Evolutionary conservation across 2,797 vertebrate genomes (phyloP), one percentile per base, ranked within the genome.

Genomic region (Oryzias dopingdopingensis): DNA sequence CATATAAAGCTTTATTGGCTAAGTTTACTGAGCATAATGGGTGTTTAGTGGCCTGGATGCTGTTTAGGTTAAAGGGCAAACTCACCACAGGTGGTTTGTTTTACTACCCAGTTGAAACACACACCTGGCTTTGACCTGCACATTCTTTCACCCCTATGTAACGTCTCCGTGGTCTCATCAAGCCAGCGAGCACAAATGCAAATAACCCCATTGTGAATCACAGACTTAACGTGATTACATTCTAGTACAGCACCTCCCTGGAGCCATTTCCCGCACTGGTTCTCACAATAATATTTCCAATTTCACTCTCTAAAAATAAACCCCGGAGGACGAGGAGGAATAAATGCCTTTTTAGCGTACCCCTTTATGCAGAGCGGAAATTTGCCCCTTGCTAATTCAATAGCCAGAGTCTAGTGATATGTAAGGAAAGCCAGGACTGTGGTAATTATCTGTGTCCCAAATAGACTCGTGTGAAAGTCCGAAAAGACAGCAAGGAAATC

Each of bases 231-330:
- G 72, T 81, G 75, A 85, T 86, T 83, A 79, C 63, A 74, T 79
- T 81, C 67, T 77, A 57, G 70, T 53, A 46, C 54, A 3, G 20
- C 62, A 74, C 57, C 65, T 74, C 76, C 73, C 80, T 18, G 62
- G 69, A 79, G 79, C 61, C 53, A 42, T 72, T 76, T 78, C 65
- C 68, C 43, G 18, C 66, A 74, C 66, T 59, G 71, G 65, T 61
- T 78, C 70, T 78, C 70, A 66, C 70, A 72, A 45, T 70, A 62
- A 70, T 79, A 72, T 77, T 71, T 62, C 79, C 80, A 78, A 79
- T 87, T 85, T 72, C 51, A 64, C 77, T 70, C 52, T 75, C 79
- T 83, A 84, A 83, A 88, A 85, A 89, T 81, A 89, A 86, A 78
- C 70, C 72, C 67, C 22, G 66, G 59, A 75, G 77, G 76, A 79